phyloP scores from a whole-genome alignment of 2,888 invertebrate species.

The Uropetala carovei region DNA sequence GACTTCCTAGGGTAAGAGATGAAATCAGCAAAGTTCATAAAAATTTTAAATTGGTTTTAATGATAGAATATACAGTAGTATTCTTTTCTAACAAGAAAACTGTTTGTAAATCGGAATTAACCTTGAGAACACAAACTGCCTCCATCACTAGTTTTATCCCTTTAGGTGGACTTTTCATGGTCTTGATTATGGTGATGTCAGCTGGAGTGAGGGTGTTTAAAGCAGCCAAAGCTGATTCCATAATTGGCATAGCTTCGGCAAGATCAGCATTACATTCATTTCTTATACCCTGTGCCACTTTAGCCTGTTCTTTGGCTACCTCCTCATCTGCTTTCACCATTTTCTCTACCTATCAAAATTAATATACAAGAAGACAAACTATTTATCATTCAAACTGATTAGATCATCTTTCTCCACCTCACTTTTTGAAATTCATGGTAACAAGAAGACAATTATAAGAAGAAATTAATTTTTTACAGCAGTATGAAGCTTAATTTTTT shows the following conservation, averaged over 20 bases:
- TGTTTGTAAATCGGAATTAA: constrained; percentile 71
- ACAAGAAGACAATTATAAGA: neutral
- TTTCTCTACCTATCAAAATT: constrained; percentile 79
- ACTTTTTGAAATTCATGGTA: neutral
- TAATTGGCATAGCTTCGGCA: constrained; percentile 93
- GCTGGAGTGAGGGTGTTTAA: constrained; percentile 92
- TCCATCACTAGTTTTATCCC: constrained; percentile 96
- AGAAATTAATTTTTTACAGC: too few relatives aligned
- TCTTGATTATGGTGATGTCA: constrained; percentile 95
- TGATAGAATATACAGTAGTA: neutral
- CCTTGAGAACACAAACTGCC: constrained; percentile 94
- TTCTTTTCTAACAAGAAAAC: neutral
- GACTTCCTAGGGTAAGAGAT: constrained; percentile 79
- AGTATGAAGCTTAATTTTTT: too few relatives aligned
- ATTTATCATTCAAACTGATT: neutral
- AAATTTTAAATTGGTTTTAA: neutral
- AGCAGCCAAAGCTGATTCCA: constrained; percentile 91
- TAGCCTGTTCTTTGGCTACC: constrained; percentile 83
- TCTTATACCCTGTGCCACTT: constrained; percentile 89
- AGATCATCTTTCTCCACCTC: neutral
- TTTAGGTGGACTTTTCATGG: constrained; percentile 97
- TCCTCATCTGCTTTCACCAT: constrained; percentile 88
- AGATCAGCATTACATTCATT: constrained; percentile 95
- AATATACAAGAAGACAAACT: neutral
- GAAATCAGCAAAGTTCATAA: neutral